Evolutionary conservation across 2,797 vertebrate genomes (phyloP), one percentile per base, ranked within the genome.

Genomic region (Sebastes matsubarae): DNA sequence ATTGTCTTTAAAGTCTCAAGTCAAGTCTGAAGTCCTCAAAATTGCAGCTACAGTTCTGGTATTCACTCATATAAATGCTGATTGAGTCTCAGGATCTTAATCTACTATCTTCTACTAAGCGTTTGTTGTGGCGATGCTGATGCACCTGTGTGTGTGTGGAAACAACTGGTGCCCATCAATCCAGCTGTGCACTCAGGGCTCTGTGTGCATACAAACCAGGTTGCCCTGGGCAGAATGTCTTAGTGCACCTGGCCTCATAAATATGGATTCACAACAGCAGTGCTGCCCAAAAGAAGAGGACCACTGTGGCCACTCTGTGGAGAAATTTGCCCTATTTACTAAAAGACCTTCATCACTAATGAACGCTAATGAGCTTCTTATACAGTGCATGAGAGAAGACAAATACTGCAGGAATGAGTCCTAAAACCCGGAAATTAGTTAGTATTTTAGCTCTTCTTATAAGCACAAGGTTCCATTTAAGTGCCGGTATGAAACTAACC

Each of bases 221-320:
- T 2, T 34, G 57, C 64, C 72, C 25, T 42, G 79, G 32, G 72
- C 73, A 77, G 4, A 71, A 22, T 14, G 54, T 77, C 73, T 50
- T 34, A 5, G 52, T 52, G 36, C 67, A 52, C 59, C 50, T 18
- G 10, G 69, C 32, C 72, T 80, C 73, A 77, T 86, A 32, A 77
- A 86, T 76, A 80, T 83, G 80, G 77, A 80, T 64, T 70, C 54
- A 22, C 71, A 74, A 57, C 46, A 66, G 72, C 6, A 46, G 75
- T 24, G 4, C 70, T 34, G 67, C 65, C 75, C 24, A 77, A 38
- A 70, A 30, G 55, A 38, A 34, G 57, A 73, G 25, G 27, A 57
- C 60, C 20, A 1, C 69, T 71, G 77, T 57, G 57, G 1, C 60
- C 68, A 32, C 61, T 36, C 46, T 30, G 30, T 20, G 63, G 69